Evolutionary conservation across 2,113 vertebrate genomes (phyloP).

Genomic region (Eulemur rufifrons): DNA sequence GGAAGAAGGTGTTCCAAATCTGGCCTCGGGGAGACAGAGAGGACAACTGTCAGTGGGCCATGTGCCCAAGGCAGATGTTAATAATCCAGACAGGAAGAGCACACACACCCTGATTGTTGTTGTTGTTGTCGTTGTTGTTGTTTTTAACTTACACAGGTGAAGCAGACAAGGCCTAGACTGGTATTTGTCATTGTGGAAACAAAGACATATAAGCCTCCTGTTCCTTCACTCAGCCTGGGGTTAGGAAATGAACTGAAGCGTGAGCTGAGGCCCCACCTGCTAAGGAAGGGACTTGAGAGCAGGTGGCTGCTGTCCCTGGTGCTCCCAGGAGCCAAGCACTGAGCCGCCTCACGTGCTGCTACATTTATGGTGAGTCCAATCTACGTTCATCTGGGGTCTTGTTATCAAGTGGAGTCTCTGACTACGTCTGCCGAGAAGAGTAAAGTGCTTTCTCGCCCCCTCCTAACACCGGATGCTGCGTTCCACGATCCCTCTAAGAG

Average conservation of each 20-base stretch:
- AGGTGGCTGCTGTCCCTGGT: background rate
- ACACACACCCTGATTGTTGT: no score
- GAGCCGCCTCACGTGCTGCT: background rate
- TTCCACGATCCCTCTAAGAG: background rate
- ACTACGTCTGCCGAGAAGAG: background rate
- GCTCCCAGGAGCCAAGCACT: background rate
- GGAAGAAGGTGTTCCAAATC: constrained; percentile 96
- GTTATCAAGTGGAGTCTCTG: background rate
- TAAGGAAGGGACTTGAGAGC: background rate
- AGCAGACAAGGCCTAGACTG: background rate
- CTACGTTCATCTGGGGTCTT: background rate
- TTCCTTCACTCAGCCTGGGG: background rate
- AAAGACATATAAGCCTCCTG: background rate
- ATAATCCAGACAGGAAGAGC: background rate
- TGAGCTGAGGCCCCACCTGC: background rate
- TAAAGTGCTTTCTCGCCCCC: background rate
- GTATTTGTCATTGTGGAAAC: background rate
- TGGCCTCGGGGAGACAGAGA: constrained; percentile 74
- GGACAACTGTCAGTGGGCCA: accelerated
- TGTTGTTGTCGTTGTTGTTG: background rate
- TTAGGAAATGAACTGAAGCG: background rate
- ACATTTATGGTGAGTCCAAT: background rate
- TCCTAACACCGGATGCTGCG: no score
- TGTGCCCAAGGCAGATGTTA: accelerated
- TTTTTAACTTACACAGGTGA: background rate